phyloP scores from a whole-genome alignment of 2,888 invertebrate species.

The Sarcophaga caerulescens region DNA sequence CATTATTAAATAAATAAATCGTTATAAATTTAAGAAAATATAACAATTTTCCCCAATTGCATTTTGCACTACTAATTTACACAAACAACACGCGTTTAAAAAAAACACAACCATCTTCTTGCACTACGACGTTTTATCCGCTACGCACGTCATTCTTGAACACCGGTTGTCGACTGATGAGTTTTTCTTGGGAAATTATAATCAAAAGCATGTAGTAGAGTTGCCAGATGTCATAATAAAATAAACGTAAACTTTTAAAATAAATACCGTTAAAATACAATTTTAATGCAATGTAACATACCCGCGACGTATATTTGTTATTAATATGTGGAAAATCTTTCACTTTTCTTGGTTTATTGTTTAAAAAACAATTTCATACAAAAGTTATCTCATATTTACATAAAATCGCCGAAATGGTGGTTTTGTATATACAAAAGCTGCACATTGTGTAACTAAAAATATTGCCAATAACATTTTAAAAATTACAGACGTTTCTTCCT shows the following conservation, averaged over 20 bases:
- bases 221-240: constrained; percentile 22
- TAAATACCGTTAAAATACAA: no score
- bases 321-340: no score
- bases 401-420: not conserved
- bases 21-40: constrained; percentile 24
- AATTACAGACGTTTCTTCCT: no score
- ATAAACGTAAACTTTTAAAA: not conserved
- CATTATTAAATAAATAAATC: constrained; percentile 12
- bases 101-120: constrained; percentile 18
- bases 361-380: no score
- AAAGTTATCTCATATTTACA: not conserved
- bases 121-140: constrained; percentile 31
- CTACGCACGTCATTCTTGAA: constrained; percentile 61
- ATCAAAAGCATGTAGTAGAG: not conserved
- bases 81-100: constrained; percentile 35
- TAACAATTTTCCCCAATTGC: not conserved
- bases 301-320: no score
- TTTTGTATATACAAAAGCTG: not conserved
- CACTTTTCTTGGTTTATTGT: no score
- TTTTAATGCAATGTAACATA: no score
- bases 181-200: constrained; percentile 44
- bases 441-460: not conserved
- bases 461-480: not conserved
- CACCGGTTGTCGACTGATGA: constrained; percentile 69
- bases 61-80: constrained; percentile 9